These are phyloP conservation scores for Heliopora coerulea DNA, from an alignment of 92 coral and sea anemone genomes.

Conservation along the genomic window DNA sequence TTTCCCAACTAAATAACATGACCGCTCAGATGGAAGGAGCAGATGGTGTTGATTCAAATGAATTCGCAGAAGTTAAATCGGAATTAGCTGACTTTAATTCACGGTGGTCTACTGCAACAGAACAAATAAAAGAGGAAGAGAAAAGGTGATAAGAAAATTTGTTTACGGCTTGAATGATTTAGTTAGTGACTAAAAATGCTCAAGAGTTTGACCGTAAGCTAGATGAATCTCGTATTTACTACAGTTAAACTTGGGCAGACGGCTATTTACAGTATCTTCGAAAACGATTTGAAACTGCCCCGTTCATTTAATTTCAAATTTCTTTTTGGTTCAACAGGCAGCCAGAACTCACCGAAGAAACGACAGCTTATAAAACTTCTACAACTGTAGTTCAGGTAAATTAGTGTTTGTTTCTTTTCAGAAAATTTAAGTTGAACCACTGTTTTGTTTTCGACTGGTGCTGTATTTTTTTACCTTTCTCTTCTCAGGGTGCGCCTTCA, in stretches of 20 bases:
- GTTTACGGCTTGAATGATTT: no score
- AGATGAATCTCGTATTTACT: no score
- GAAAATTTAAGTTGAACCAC: no score
- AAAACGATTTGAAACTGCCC: no score
- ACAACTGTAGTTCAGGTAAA: constrained; percentile 1
- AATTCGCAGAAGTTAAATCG: constrained; percentile 50
- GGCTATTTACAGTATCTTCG: neutral
- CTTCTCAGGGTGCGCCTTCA: constrained; percentile 23
- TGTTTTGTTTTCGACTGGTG: no score
- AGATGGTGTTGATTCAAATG: constrained; percentile 1
- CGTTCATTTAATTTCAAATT: no score
- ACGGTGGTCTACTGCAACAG: constrained; percentile 83
- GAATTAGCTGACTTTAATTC: constrained; percentile 86
- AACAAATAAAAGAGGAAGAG: constrained; percentile 67
- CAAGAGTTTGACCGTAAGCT: no score
- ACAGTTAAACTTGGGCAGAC: no score
- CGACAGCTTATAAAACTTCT: neutral
- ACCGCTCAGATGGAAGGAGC: constrained; percentile 4
- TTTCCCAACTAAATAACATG: neutral
- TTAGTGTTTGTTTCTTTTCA: neutral
- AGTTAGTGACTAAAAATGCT: no score
- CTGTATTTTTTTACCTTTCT: neutral
- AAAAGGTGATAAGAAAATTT: constrained; percentile 81
- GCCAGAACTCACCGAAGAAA: neutral
- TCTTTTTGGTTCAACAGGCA: neutral